These are phyloP conservation scores for Drosophila pectinifera DNA, from an alignment of 1,140 invertebrate genomes.

Conservation along the genomic window DNA sequence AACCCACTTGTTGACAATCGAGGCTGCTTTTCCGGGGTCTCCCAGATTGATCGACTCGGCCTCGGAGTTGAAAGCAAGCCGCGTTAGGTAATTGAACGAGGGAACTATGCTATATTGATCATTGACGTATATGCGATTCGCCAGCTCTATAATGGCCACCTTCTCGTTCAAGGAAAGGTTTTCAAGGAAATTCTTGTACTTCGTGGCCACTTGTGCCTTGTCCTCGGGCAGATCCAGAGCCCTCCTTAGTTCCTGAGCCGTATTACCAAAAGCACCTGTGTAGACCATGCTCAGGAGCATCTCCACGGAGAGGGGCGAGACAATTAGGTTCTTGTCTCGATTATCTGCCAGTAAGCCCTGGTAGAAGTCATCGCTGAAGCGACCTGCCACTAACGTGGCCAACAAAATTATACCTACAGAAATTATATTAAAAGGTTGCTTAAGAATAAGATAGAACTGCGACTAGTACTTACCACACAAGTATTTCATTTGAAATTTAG, in stretches of 20 bases:
- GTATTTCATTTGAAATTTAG: slow-evolving; percentile 6
- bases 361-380: not conserved
- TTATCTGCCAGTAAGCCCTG: not conserved
- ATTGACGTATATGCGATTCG: slow-evolving; percentile 72
- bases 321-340: slow-evolving; percentile 84
- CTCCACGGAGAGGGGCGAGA: slow-evolving; percentile 77
- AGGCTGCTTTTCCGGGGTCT: slow-evolving; percentile 65
- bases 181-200: slow-evolving; percentile 7
- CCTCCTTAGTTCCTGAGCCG: slow-evolving; percentile 85
- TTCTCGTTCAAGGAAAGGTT: slow-evolving; percentile 26
- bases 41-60: slow-evolving; percentile 85
- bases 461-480: not conserved
- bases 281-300: slow-evolving; percentile 86
- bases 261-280: slow-evolving; percentile 86
- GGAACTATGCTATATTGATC: slow-evolving; percentile 29
- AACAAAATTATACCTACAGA: not conserved
- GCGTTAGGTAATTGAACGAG: slow-evolving; percentile 45
- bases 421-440: not conserved
- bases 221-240: slow-evolving; percentile 80
- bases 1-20: slow-evolving; percentile 87
- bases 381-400: not conserved
- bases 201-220: slow-evolving; percentile 33
- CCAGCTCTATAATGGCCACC: slow-evolving; percentile 49
- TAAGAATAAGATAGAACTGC: not conserved
- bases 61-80: slow-evolving; percentile 52